phyloP scores from a whole-genome alignment of 2,113 vertebrate species.

The Loxodonta africana region DNA sequence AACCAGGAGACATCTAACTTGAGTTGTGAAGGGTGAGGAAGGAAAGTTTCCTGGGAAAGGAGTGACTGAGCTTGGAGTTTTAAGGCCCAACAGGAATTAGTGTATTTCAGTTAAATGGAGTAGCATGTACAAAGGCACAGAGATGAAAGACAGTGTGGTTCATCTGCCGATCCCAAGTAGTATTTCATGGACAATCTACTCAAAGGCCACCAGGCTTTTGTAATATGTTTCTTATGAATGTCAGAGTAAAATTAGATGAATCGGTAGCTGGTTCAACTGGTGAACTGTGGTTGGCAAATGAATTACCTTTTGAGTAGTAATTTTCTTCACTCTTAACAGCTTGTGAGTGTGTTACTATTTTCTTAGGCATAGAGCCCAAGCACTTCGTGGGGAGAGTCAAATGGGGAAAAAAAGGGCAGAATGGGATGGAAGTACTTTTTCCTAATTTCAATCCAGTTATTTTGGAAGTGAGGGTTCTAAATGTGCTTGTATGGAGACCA shows the following conservation, averaged over 20 bases:
- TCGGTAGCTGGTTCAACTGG: background rate
- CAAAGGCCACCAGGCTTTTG: background rate
- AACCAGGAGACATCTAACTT: background rate
- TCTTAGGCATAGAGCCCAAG: background rate
- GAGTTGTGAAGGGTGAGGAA: background rate
- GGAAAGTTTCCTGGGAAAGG: background rate
- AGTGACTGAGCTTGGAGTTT: background rate
- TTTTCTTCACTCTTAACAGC: slow-evolving; percentile 57
- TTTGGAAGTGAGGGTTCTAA: slow-evolving; percentile 45
- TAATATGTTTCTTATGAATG: slow-evolving; percentile 41
- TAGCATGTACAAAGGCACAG: background rate
- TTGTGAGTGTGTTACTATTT: slow-evolving; percentile 54
- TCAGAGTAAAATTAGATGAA: slow-evolving; percentile 43
- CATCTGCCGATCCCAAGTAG: background rate
- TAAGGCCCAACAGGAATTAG: background rate
- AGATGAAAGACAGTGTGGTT: background rate
- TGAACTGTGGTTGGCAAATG: slow-evolving; percentile 37
- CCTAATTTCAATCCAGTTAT: slow-evolving; percentile 52
- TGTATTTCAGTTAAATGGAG: background rate
- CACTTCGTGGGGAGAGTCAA: background rate
- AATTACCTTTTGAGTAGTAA: background rate
- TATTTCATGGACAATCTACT: slow-evolving; percentile 25
- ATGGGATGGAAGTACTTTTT: background rate
- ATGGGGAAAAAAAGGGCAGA: background rate
- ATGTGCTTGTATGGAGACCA: background rate